Evolutionary conservation across 2,888 invertebrate species (phyloP), one percentile per base, ranked within the genome.

Genomic region (Drosophila melanosoma): DNA sequence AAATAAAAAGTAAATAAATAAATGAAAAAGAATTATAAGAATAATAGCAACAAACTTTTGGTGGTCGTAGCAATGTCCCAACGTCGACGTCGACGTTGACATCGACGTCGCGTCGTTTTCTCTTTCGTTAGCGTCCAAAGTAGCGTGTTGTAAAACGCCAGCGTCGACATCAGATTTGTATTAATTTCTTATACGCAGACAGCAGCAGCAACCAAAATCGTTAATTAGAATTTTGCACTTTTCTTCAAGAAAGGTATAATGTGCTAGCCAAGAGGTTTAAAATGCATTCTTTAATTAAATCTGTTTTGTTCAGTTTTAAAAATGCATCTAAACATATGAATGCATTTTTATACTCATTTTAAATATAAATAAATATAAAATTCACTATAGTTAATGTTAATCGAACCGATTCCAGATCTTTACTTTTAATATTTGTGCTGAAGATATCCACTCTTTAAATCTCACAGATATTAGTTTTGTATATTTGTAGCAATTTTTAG

Each of bases 101-200:
- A 26, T 17, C 67, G 49, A 65, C 79, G 63, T 58, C 81, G 65
- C 74, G 63, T 74, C 75, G 82, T 89, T 86, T 86, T 86, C 86
- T 86, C 86, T 86, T 86, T 86, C 86, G 76, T 76, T 89, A 69
- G 87, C 76, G 51, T 48, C 66, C 26, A 42, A 78, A 77, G 78
- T 74, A 70, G 76, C 72, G 71, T 78, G 75, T 57, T 71, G 72
- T 64, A 62, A 72, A 62, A 42, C 66, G 70, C 26, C 45, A 51
- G 20, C 79, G 65, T 57, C 56, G 36, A 33, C 32, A 45, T 68
- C 58, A 53, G 58, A 68, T 49, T 67, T 45, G 61, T 72, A 79
- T 87, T 75, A 72, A 82, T 82, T 73, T 75, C 75, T 64, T 59
- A 40, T 40, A 45, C 40, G 38, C 26, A n/a, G 33, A 35, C 58